phyloP scores from a whole-genome alignment of 2,113 vertebrate genomes.

The Tetraodon nigroviridis region DNA sequence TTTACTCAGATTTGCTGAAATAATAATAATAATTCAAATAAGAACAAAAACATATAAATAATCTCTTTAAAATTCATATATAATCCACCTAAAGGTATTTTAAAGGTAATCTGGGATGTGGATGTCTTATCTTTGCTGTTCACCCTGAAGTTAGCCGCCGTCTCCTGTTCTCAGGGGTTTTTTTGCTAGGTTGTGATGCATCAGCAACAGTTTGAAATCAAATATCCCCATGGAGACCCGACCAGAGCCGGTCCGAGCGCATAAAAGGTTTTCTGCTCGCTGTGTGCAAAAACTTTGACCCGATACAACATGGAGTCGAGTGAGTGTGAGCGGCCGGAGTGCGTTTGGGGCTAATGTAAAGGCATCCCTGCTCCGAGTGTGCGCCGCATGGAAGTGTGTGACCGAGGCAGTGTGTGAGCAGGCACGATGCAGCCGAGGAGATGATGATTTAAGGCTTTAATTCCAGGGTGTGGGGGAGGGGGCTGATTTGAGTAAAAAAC shows the following conservation, averaged over 20 bases:
- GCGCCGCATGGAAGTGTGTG: slow-evolving; percentile 61
- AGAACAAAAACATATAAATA: too few relatives aligned
- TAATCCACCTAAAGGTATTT: too few relatives aligned
- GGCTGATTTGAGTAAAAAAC: not conserved
- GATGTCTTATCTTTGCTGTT: too few relatives aligned
- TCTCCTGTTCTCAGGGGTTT: too few relatives aligned
- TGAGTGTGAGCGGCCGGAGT: slow-evolving; percentile 56
- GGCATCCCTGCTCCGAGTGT: slow-evolving; percentile 50
- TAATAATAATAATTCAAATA: not conserved
- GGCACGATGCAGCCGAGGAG: slow-evolving; percentile 64
- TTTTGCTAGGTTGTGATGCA: too few relatives aligned
- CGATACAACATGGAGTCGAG: slow-evolving; percentile 37
- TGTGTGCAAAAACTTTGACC: slow-evolving; percentile 43
- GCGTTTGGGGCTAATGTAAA: slow-evolving; percentile 43
- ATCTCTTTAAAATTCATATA: too few relatives aligned
- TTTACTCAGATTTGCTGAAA: not conserved
- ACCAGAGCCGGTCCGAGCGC: not conserved
- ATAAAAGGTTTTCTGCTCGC: slow-evolving; percentile 9
- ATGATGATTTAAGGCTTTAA: slow-evolving; percentile 23
- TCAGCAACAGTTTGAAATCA: too few relatives aligned
- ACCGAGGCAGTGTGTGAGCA: slow-evolving; percentile 69
- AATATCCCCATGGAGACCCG: too few relatives aligned
- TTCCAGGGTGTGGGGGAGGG: slow-evolving; percentile 4
- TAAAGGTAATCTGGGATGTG: too few relatives aligned
- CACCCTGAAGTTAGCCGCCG: too few relatives aligned